phyloP scores from a whole-genome alignment of 2,888 invertebrate genomes.

The Drosophila nigricruria region DNA sequence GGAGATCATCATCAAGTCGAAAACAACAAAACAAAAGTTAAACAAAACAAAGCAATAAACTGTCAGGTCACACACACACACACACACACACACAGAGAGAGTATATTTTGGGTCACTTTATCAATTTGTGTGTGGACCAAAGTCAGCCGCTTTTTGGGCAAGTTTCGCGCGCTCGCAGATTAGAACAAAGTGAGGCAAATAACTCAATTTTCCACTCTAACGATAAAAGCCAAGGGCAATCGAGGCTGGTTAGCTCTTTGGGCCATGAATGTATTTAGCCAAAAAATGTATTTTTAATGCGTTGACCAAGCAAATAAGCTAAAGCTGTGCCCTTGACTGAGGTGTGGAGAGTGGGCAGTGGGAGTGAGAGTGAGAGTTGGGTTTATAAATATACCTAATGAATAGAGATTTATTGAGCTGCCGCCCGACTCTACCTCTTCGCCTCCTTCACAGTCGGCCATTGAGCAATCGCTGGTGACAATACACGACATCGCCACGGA shows the following conservation, averaged over 20 bases:
- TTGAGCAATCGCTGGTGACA: slow-evolving; percentile 89
- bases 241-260: slow-evolving; percentile 5
- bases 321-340: neutral
- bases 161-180: slow-evolving; percentile 40
- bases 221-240: slow-evolving; percentile 65
- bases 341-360: neutral
- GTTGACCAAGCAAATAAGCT: slow-evolving; percentile 54
- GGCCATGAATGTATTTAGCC: slow-evolving; percentile 56
- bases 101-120: slow-evolving; percentile 31
- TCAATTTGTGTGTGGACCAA: slow-evolving; percentile 40
- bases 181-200: slow-evolving; percentile 60
- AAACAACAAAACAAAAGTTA: slow-evolving; percentile 21
- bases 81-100: neutral
- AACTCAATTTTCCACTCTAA: slow-evolving; percentile 80
- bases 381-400: slow-evolving; percentile 43
- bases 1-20: slow-evolving; percentile 20
- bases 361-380: neutral
- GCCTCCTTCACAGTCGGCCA: slow-evolving; percentile 78
- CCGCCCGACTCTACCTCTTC: neutral
- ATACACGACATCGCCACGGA: slow-evolving; percentile 91
- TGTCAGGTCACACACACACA: slow-evolving; percentile 10
- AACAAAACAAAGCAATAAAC: slow-evolving; percentile 15
- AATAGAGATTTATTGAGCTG: slow-evolving; percentile 17
- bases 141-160: slow-evolving; percentile 19
- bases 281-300: slow-evolving; percentile 70